phyloP scores from a whole-genome alignment of 2,888 invertebrate species.

The Eurytoma californica region DNA sequence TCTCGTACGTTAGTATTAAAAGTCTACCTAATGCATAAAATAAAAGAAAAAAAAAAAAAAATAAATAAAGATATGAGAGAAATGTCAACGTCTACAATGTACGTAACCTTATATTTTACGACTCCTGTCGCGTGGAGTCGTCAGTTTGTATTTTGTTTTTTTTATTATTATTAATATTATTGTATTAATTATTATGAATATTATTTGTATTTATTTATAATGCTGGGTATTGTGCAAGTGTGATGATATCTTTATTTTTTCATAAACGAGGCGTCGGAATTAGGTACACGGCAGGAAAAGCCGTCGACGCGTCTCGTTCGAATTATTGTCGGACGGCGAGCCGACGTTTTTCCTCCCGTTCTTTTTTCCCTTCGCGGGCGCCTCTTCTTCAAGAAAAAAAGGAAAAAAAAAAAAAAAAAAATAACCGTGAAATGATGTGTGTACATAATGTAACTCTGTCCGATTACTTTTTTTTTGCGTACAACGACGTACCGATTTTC shows the following conservation, averaged over 20 bases:
- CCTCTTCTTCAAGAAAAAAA: not conserved
- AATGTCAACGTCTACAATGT: conserved; percentile 35
- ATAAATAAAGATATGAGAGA: conserved; percentile 37
- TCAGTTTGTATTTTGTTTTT: conserved; percentile 47
- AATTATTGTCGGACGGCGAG: too few species aligned
- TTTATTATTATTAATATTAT: conserved; percentile 47
- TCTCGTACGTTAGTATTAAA: conserved; percentile 38
- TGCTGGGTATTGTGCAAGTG: conserved; percentile 57
- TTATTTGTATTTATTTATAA: conserved; percentile 57
- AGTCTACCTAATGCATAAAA: conserved; percentile 30
- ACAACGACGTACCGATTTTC: not conserved
- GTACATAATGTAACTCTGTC: conserved; percentile 48
- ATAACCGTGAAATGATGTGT: conserved; percentile 40
- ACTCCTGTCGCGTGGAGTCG: conserved; percentile 21
- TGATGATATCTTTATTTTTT: conserved; percentile 53
- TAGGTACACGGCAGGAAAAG: not conserved
- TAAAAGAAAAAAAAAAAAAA: conserved; percentile 17
- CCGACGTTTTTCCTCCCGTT: too few species aligned
- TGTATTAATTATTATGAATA: conserved; percentile 47
- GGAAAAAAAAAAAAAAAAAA: not conserved
- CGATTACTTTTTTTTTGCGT: conserved; percentile 3
- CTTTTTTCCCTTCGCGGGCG: conserved; percentile 6
- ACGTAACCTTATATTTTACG: conserved; percentile 39
- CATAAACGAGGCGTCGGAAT: conserved; percentile 5
- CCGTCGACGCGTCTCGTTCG: too few species aligned